phyloP scores from a whole-genome alignment of 1,140 invertebrate genomes.

The Phymorhynchus buccinoides region DNA sequence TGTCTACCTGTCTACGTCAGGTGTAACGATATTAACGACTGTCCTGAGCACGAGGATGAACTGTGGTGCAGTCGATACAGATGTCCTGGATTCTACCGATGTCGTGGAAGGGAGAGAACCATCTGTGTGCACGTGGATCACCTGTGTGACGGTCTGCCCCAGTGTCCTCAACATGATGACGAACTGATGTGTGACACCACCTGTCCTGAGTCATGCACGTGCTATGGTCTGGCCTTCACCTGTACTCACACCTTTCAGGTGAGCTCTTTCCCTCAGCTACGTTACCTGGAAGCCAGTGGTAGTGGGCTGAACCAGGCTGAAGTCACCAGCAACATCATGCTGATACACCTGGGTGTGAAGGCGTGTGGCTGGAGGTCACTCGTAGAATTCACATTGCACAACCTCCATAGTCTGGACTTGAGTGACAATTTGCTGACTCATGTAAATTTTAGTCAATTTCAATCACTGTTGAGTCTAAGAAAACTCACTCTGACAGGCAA shows the following conservation, averaged over 20 bases:
- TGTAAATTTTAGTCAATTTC: background rate
- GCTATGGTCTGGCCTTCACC: constrained; percentile 9
- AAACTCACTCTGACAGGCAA: background rate
- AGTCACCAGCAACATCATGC: background rate
- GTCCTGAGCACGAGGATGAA: constrained; percentile 39
- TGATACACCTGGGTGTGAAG: too few relatives aligned
- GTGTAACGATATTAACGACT: constrained; percentile 41
- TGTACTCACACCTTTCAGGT: constrained; percentile 5
- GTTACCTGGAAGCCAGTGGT: background rate
- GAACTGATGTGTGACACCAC: constrained; percentile 32
- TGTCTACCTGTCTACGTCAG: constrained; percentile 38
- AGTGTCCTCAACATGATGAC: constrained; percentile 42
- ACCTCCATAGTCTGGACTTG: constrained; percentile 24
- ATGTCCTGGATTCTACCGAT: constrained; percentile 41
- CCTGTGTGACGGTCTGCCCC: constrained; percentile 14
- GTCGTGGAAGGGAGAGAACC: background rate
- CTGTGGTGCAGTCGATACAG: background rate
- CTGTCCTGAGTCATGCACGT: constrained; percentile 48
- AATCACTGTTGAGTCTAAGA: background rate
- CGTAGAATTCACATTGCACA: background rate
- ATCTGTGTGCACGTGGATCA: constrained; percentile 25
- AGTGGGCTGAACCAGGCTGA: background rate
- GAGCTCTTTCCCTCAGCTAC: background rate
- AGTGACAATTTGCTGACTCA: constrained; percentile 28
- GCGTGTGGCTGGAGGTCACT: background rate